phyloP scores from a whole-genome alignment of 2,797 vertebrate genomes.

The Zenarchopterus dispar region DNA sequence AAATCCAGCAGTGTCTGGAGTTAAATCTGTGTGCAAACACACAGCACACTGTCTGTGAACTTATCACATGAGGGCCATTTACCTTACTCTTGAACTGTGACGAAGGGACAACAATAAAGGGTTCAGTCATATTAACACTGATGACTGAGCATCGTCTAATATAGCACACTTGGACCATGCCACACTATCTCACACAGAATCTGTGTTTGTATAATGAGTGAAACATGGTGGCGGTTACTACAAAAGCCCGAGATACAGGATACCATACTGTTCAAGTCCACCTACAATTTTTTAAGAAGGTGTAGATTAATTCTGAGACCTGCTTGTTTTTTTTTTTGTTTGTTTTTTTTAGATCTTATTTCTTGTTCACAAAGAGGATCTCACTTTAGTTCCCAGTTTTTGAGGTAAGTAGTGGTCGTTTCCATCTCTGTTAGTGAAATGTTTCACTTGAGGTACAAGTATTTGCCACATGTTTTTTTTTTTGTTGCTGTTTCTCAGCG shows the following conservation, averaged over 20 bases:
- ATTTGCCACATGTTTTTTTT: constrained; percentile 25
- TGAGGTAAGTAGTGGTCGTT: constrained; percentile 80
- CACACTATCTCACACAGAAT: constrained; percentile 40
- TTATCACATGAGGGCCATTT: constrained; percentile 41
- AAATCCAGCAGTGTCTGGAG: constrained; percentile 63
- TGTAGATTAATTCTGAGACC: constrained; percentile 4
- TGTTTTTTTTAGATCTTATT: constrained; percentile 81
- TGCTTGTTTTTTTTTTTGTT: constrained; percentile 9
- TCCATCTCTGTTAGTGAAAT: not conserved
- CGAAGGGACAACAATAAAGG: constrained; percentile 67
- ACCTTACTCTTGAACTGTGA: constrained; percentile 53
- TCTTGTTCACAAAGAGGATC: constrained; percentile 88
- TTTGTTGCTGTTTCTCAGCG: constrained; percentile 67
- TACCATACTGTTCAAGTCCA: constrained; percentile 7
- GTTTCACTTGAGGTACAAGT: not conserved
- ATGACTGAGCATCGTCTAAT: constrained; percentile 54
- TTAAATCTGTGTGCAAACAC: constrained; percentile 47
- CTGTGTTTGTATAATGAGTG: constrained; percentile 50
- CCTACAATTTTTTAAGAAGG: constrained; percentile 3
- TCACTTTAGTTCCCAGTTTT: constrained; percentile 78
- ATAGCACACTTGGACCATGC: constrained; percentile 43
- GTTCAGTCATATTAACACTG: constrained; percentile 65
- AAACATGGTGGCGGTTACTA: constrained; percentile 28
- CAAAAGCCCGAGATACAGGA: constrained; percentile 33
- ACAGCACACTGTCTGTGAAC: constrained; percentile 69